A percentile compares a stretch with the other conserved stretches of the same genome.
These are phyloP conservation scores for Tenthredo scrophulariae DNA, from an alignment of 2,888 invertebrate species.

Conservation along the genomic window DNA sequence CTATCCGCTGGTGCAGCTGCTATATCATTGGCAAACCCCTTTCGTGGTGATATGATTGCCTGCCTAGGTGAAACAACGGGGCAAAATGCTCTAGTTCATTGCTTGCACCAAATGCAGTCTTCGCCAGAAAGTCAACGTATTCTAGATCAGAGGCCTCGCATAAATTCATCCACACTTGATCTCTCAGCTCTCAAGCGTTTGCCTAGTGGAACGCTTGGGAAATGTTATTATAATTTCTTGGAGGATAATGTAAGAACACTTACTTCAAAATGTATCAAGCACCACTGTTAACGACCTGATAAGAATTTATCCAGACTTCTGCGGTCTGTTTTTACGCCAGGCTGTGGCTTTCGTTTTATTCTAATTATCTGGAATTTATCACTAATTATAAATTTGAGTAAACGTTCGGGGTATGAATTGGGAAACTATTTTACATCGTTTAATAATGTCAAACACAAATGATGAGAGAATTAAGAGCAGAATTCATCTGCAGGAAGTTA, in stretches of 20 bases:
- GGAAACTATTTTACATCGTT: neutral
- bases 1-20: constrained; percentile 93
- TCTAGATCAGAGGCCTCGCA: constrained; percentile 89
- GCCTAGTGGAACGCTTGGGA: constrained; percentile 91
- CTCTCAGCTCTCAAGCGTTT: constrained; percentile 85
- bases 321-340: neutral
- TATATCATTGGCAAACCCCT: constrained; percentile 90
- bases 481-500: constrained; percentile 84
- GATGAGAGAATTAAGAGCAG: neutral
- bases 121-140: constrained; percentile 90
- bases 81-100: constrained; percentile 83
- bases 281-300: neutral
- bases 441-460: neutral
- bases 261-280: neutral
- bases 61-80: constrained; percentile 96
- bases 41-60: constrained; percentile 94
- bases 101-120: constrained; percentile 87
- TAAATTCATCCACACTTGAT: constrained; percentile 91
- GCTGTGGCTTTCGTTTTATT: neutral
- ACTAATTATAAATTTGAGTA: neutral
- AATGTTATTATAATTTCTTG: constrained; percentile 91
- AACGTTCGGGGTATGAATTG: neutral
- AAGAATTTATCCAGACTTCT: neutral
- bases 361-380: too few relatives aligned
- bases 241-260: constrained; percentile 83